Base-by-base conservation (phyloP, 2,113 vertebrate species). In the Aegypius monachus region DNA sequence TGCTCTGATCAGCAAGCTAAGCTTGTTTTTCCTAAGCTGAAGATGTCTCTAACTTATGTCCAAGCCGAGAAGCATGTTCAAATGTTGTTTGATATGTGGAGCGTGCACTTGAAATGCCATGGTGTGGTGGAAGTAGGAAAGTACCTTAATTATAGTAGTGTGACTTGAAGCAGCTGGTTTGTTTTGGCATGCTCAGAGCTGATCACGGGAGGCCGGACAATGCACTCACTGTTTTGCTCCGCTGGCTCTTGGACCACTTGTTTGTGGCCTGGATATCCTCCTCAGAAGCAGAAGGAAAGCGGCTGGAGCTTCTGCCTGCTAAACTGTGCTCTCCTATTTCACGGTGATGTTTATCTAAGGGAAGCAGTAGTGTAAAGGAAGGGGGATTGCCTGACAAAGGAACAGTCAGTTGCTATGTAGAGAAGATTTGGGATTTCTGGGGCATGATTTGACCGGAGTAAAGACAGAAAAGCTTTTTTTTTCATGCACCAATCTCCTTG, bases 211-310 rank as follows among this genome's bases (percentile, higher is more conserved):
- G 38, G 50, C 45, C 0, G 1, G 45, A 53, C 53, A 13, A 2
- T n/a, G 36, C 11, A 3, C 25, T 74, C 2, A 0, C 27, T 5
- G 7, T 6, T 6, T 45, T 73, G 59, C 45, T 36, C 38, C 0
- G 0, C 43, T 34, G 36, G 36, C 31, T 66, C 89, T 66, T 38
- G 23, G 42, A 59, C 43, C 53, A 9, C 45, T 26, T 42, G 25
- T 32, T 21, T 79, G 45, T 50, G 31, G 36, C 47, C 31, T 67
- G n/a, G 15, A 5, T 55, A 11, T 55, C 16, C 31, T 53, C 45
- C 2, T 2, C 6, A 19, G 50, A 10, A 34, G 40, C 38, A 66
- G 73, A 43, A 43, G 40, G 38, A 73, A n/a, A 53, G 19, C 38
- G 26, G 36, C 26, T 62, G 1, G 1, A 48, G 67, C n/a, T 55